Evolutionary conservation across 2,888 invertebrate genomes (phyloP), one percentile per base, ranked within the genome.

Genomic region (Synergus itoensis): DNA sequence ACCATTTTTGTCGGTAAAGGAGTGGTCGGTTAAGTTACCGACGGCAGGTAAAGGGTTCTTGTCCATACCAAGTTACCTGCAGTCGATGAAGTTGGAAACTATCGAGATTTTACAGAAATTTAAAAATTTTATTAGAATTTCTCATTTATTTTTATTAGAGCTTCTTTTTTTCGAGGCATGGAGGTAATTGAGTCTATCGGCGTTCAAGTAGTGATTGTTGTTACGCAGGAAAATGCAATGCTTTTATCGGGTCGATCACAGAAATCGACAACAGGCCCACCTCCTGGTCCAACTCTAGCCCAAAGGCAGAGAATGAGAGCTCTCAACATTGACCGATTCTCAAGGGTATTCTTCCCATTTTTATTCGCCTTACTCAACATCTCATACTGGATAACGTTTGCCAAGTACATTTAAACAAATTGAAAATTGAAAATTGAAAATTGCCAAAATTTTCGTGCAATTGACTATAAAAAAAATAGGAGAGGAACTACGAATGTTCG

Each of bases 331-430:
- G 96, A 96, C 90, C 93, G 95, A 78, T 94, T 95, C 85, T 96
- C 96, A 4, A 93, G 96, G 64, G 94, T 96, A 77, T 94, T 95
- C 87, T 96, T 96, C 89, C 96, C 96, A 2, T 93, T 95, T 76
- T 93, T 96, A 67, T 96, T 96, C 88, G 93, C 95, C 79, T 91
- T 95, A 79, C 93, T 96, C 69, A 96, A 96, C 90, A 93, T 93
- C 82, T 94, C 95, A 84, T 96, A 96, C 89, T 96, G 96, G 96
- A 94, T 95, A 86, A 93, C 95, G 89, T 96, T 96, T 91, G 95
- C 95, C 79, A 95, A 96, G 89, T 96, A 95, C 90, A 94, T 95
- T 89, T 95, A 94, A 93, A 89, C 16, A 53, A n/a, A n/a, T 16
- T 69, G 16, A 48, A 14, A 73, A 36, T 14, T 28, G 4, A 3